A percentile compares a stretch with the other conserved stretches of the same genome.
These are phyloP conservation scores for Galbula dea DNA, from an alignment of 2,113 vertebrate genomes.

Conservation along the genomic window DNA sequence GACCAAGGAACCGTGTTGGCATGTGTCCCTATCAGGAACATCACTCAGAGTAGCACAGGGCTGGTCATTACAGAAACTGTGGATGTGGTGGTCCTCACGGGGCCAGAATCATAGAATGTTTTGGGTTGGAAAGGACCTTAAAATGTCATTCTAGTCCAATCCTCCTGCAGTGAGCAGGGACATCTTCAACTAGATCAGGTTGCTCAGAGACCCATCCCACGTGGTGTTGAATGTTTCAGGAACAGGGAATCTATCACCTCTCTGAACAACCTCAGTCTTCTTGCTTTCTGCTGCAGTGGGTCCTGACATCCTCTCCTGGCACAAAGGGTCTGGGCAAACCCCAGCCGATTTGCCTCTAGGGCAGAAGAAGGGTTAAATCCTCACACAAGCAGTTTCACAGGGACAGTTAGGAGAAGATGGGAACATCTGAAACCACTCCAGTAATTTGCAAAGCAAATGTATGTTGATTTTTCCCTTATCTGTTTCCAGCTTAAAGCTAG, in stretches of 20 bases:
- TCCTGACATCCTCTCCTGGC: neutral
- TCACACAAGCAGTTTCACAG: neutral
- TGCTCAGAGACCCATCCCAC: neutral
- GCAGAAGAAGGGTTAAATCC: neutral
- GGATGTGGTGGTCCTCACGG: fast-evolving
- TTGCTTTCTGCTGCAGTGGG: fast-evolving
- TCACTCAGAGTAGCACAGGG: fast-evolving
- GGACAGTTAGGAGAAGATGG: neutral
- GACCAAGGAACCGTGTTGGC: fast-evolving
- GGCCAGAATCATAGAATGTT: neutral
- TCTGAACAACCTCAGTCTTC: neutral
- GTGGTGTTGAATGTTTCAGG: neutral
- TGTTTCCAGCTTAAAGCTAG: neutral
- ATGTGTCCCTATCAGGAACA: neutral
- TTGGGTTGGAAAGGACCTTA: neutral
- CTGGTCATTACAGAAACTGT: fast-evolving
- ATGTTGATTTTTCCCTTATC: neutral
- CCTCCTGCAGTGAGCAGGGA: neutral
- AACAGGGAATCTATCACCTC: neutral
- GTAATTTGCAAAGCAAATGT: slow-evolving; percentile 11
- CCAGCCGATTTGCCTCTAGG: neutral
- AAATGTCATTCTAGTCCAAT: neutral
- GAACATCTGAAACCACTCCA: slow-evolving; percentile 26
- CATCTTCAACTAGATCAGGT: neutral
- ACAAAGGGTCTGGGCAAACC: neutral